Evolutionary conservation across 37 sponge, comb jelly and placozoan species (phyloP), one percentile per base, ranked within the genome.

Genomic region (Geodia barretti): DNA sequence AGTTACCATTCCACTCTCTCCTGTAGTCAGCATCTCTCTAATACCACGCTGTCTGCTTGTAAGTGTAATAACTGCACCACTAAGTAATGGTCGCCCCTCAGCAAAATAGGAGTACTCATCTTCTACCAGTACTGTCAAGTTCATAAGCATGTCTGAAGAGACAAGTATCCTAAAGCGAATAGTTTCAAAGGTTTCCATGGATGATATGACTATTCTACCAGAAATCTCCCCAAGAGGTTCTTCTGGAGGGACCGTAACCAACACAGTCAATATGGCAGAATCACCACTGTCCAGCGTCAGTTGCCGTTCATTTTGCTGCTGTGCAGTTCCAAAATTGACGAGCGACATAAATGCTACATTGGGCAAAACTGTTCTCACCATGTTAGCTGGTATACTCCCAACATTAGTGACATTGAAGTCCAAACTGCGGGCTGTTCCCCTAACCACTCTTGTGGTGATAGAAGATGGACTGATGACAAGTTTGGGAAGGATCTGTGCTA

Each of bases 81-180:
- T 65, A 26, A 83, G 67, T 11, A 83, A 58, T 64, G 83, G 83
- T 64, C 42, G n/a, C 1, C 83, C 83, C 29, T 24, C 35, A 32
- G 83, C 83, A 74, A 83, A 83, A 63, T 83, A 83, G 2, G 81
- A 71, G 40, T 81, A 81, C 41, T 81, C 81, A 41, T 79, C 79
- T 68, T 79, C 79, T 21, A 79, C 70, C 21, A 66, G 47, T 14
- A 79, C 59, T 32, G 82, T 81, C 64, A 81, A 81, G 36, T 81
- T 72, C 64, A 81, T 61, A 21, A 71, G 42, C 4, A 37, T 35
- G 58, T 81, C 32, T 34, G 82, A 81, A 25, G 82, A 81, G 21
- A 81, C 82, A 26, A 36, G 41, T 8, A 81, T 39, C 1, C 4
- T 62, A 0, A 81, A 21, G 20, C 63, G 83, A 28, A 83, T 39